phyloP scores from a whole-genome alignment of 2,888 invertebrate species.

The Gastrophysa polygoni region DNA sequence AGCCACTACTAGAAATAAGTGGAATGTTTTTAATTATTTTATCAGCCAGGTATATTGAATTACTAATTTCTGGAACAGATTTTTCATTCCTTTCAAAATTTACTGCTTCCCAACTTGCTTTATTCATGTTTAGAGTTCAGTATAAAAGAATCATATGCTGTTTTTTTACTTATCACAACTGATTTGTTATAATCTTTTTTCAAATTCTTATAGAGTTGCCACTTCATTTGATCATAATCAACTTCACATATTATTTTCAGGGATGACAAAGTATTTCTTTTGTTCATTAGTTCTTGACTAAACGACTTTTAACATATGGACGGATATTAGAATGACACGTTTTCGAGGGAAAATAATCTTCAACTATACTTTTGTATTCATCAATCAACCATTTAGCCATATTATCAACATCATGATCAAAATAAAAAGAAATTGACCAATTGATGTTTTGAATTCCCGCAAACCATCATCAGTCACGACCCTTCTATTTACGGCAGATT shows the following conservation, averaged over 20 bases:
- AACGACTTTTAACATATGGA: too few species aligned
- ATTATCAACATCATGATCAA: too few species aligned
- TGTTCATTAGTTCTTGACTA: too few species aligned
- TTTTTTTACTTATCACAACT: not conserved
- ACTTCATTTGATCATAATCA: not conserved
- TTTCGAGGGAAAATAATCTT: too few species aligned
- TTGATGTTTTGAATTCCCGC: too few species aligned
- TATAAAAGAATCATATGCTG: not conserved
- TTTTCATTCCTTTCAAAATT: not conserved
- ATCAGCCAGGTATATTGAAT: not conserved
- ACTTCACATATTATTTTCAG: not conserved
- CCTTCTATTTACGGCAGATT: too few species aligned
- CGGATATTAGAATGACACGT: too few species aligned
- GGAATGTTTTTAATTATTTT: constrained; percentile 12
- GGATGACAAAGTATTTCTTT: too few species aligned
- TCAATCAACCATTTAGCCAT: too few species aligned
- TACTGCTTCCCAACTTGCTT: not conserved
- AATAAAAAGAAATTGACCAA: too few species aligned
- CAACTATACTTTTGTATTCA: too few species aligned
- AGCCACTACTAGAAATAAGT: constrained; percentile 5
- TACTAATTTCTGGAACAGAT: not conserved
- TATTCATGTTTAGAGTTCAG: not conserved
- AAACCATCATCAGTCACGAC: too few species aligned
- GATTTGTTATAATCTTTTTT: constrained; percentile 7
- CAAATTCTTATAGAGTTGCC: not conserved